Evolutionary conservation across 2,113 vertebrate species (phyloP).

Genomic region (Atlantisia rogersi): DNA sequence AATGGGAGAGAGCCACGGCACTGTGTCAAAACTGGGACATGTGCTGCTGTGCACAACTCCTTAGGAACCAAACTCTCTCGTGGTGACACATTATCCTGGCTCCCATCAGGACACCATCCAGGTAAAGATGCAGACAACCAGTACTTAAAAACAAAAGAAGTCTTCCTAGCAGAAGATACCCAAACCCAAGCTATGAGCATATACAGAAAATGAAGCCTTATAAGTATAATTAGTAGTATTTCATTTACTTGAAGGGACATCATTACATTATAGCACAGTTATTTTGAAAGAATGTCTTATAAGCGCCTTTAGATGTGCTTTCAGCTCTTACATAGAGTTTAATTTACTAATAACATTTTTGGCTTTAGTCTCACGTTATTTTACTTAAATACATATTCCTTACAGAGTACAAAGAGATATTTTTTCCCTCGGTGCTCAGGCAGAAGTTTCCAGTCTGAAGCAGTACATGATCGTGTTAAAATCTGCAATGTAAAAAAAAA

Average conservation of each 20-base stretch:
- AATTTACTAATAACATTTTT: neutral
- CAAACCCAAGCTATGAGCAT: neutral
- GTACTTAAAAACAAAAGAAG: neutral
- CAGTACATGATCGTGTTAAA: neutral
- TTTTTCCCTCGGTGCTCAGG: neutral
- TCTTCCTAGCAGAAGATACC: neutral
- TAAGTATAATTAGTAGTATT: neutral
- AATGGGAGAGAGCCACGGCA: neutral
- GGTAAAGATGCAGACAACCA: neutral
- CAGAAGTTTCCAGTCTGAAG: neutral
- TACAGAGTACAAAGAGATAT: neutral
- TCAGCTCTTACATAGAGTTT: neutral
- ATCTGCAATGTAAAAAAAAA: neutral
- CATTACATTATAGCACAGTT: neutral
- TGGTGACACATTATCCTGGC: neutral
- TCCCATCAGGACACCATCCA: neutral
- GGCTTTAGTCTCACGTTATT: neutral
- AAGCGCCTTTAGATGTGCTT: neutral
- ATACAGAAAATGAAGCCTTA: neutral
- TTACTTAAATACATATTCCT: neutral
- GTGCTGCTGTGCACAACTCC: rapidly evolving
- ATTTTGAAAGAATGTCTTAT: neutral
- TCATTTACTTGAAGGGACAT: neutral
- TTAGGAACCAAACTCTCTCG: neutral
- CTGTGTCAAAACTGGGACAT: neutral